Conservation (phyloP, 2,113 vertebrate genomes). For the Myrmecophaga tridactyla region DNA sequence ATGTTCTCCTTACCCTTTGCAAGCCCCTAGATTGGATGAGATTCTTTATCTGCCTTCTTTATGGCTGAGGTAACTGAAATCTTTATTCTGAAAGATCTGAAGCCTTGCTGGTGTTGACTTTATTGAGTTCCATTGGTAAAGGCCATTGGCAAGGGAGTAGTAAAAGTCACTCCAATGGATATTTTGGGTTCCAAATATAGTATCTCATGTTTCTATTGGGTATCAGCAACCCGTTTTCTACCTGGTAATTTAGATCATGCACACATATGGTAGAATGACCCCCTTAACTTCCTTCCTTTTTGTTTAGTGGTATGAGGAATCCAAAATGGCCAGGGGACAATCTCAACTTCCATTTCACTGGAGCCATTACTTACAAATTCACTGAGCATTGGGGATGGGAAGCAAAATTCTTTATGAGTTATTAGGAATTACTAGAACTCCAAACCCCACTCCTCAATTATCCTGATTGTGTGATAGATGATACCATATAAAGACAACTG, state of each 20-base stretch:
- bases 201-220: neutral
- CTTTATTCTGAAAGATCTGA: neutral
- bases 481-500: neutral
- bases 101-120: neutral
- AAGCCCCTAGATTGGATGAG: neutral
- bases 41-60: neutral
- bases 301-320: neutral
- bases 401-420: neutral
- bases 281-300: neutral
- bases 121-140: neutral
- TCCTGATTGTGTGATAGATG: neutral
- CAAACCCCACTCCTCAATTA: neutral
- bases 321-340: neutral
- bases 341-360: neutral
- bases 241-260: neutral
- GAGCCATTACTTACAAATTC: neutral
- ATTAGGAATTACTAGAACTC: neutral
- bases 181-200: neutral
- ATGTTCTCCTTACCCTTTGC: neutral
- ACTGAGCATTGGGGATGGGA: neutral
- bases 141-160: neutral
- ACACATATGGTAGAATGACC: neutral
- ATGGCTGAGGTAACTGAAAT: neutral
- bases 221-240: neutral
- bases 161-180: too few species aligned